Conservation (phyloP, 2,888 invertebrate genomes). For the Melolontha melolontha region DNA sequence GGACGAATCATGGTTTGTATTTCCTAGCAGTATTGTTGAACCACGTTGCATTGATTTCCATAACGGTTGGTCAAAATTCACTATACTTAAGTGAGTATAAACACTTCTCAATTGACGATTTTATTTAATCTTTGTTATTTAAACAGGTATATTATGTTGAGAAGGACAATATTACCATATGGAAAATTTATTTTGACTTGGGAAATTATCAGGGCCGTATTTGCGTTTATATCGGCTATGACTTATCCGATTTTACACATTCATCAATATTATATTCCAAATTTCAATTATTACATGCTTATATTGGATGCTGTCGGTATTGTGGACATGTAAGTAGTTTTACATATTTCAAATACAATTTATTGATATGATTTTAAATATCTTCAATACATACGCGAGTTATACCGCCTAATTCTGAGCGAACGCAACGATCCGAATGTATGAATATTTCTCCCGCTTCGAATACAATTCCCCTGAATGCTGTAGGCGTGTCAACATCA, state of each 20-base stretch:
- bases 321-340: conserved; percentile 50
- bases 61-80: conserved; percentile 45
- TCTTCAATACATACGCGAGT: too few species aligned
- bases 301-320: conserved; percentile 45
- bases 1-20: conserved; percentile 49
- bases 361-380: too few species aligned
- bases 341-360: too few species aligned
- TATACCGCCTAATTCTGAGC: too few species aligned
- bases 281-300: conserved; percentile 27
- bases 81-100: conserved; percentile 38
- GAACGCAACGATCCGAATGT: too few species aligned
- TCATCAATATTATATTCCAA: conserved; percentile 39
- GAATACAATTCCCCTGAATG: too few species aligned
- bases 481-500: too few species aligned
- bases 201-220: conserved; percentile 49
- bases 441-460: too few species aligned
- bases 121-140: neutral
- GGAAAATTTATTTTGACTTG: conserved; percentile 51
- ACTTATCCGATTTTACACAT: conserved; percentile 47
- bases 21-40: conserved; percentile 47
- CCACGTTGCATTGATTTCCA: conserved; percentile 47
- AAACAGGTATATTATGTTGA: conserved; percentile 48
- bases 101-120: neutral
- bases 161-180: conserved; percentile 51
- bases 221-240: conserved; percentile 47